Conservation (phyloP, 2,113 vertebrate genomes). For the Tragulus kanchil region DNA sequence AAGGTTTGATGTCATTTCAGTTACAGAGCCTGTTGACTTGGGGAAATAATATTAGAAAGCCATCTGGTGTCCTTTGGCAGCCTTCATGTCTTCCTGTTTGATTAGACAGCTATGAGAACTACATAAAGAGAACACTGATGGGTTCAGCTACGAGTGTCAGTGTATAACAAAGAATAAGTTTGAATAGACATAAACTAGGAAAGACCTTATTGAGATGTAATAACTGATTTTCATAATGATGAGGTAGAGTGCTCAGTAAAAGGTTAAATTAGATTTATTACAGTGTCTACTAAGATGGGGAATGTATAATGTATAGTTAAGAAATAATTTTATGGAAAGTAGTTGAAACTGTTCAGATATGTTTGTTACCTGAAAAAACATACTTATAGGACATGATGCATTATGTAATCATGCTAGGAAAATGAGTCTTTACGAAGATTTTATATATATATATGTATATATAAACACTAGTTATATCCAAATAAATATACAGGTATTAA, state of each 20-base stretch:
- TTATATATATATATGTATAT: neutral
- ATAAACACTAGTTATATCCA: neutral
- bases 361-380: neutral
- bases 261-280: slow-evolving; percentile 28
- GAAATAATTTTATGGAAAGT: slow-evolving; percentile 17
- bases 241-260: neutral
- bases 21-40: neutral
- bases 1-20: slow-evolving; percentile 13
- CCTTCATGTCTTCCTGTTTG: neutral
- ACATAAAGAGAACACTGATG: neutral
- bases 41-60: neutral
- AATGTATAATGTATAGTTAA: neutral
- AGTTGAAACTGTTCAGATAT: neutral
- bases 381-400: neutral
- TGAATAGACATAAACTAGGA: neutral
- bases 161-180: neutral
- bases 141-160: neutral
- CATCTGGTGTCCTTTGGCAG: neutral
- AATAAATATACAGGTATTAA: neutral
- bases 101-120: neutral
- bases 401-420: neutral
- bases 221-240: neutral
- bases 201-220: neutral
- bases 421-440: neutral
- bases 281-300: neutral